Percentiles rank a stretch among this genome's conserved stretches.
phyloP scores from a whole-genome alignment of 23 tunicate species.

The Diplosoma virens region DNA sequence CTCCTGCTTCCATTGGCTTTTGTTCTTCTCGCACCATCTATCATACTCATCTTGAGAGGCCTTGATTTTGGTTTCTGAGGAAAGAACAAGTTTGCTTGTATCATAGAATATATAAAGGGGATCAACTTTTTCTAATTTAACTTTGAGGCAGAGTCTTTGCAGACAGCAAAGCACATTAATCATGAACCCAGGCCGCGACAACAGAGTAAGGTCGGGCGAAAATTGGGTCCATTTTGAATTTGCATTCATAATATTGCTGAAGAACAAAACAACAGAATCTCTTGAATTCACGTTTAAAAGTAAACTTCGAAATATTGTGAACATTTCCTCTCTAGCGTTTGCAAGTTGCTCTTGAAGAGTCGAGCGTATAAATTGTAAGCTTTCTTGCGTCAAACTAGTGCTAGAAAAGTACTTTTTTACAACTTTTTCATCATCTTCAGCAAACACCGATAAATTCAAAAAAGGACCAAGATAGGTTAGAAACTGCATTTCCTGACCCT shows the following conservation, averaged over 20 bases:
- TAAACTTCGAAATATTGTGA: slow-evolving; percentile 36
- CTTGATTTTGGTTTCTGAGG: slow-evolving; percentile 57
- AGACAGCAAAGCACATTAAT: slow-evolving; percentile 59
- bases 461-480: slow-evolving; percentile 81
- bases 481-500: slow-evolving; percentile 57
- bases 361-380: slow-evolving; percentile 16
- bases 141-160: slow-evolving; percentile 63
- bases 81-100: slow-evolving; percentile 17
- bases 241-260: slow-evolving; percentile 35
- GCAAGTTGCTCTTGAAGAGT: slow-evolving; percentile 25
- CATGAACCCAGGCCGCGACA: slow-evolving; percentile 69
- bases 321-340: slow-evolving; percentile 54
- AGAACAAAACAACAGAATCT: slow-evolving; percentile 26
- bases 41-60: slow-evolving; percentile 40
- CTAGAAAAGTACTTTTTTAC: slow-evolving; percentile 26
- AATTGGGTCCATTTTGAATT: slow-evolving; percentile 63
- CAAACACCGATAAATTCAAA: slow-evolving; percentile 67
- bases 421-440: slow-evolving; percentile 62
- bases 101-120: slow-evolving; percentile 40
- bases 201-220: slow-evolving; percentile 29
- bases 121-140: slow-evolving; percentile 63
- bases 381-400: slow-evolving; percentile 25
- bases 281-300: slow-evolving; percentile 52
- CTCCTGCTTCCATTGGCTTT: slow-evolving; percentile 1
- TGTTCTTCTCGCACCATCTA: slow-evolving; percentile 22